Base-by-base conservation (phyloP, 2,888 invertebrate species). In the Drosophila siamana region DNA sequence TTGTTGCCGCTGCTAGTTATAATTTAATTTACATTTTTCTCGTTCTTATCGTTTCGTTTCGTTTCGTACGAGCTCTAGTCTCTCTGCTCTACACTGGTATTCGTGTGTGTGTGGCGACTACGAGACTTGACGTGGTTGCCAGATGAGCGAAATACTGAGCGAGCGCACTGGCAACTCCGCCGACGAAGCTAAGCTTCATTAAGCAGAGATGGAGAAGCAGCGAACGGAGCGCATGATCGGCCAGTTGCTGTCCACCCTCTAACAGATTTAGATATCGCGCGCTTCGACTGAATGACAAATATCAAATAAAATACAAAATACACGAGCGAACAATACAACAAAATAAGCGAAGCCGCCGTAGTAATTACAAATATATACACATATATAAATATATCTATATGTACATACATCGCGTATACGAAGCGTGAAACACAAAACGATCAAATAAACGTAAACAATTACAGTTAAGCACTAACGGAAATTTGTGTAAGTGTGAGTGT, bases 211-310 rank as follows among this genome's bases (percentile, higher is more conserved):
- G 51, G 68, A 76, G 71, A 69, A 52, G 19, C 66, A 67, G 56
- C 67, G 47, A 68, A 60, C 71, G 74, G 69, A 68, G 79, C 74
- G 70, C 64, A 67, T 69, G 75, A 69, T 69, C 84, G 70, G 51
- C 73, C 80, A 89, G 89, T 89, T 87, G 88, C 76, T 77, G 78
- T 69, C 69, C 71, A 79, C 76, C 83, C 87, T 86, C 76, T 86
- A 88, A 77, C 75, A 74, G 83, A 86, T 80, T 89, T 89, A 76
- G 89, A 88, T 89, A 89, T 76, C 66, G 57, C 66, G 57, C 55
- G 78, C 82, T 64, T 60, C 47, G 74, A 15, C 51, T 61, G 63
- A 47, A 66, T 73, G 57, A 60, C 52, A 63, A 52, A 62, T 26
- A 50, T 24, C 24, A 68, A 55, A 71, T 46, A 30, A 67, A 50